Percentiles rank a stretch among this genome's conserved stretches.
Conservation (phyloP, 2,797 vertebrate genomes). For the Hylomyscus alleni region DNA sequence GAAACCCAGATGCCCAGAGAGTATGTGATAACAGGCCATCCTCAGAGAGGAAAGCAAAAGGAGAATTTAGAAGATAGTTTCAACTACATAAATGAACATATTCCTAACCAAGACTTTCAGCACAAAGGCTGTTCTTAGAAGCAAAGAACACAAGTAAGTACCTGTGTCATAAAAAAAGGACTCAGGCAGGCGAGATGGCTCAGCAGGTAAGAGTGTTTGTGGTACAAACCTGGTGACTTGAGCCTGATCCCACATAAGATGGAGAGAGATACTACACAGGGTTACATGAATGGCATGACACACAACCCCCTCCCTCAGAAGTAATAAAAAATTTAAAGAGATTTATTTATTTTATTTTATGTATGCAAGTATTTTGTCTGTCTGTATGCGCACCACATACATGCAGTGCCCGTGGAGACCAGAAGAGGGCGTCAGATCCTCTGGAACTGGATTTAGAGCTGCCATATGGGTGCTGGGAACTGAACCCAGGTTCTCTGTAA, state of each 20-base stretch:
- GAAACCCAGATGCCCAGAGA: neutral
- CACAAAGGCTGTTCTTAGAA: neutral
- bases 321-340: neutral
- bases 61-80: neutral
- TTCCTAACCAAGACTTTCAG: fast-evolving
- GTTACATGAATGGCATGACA: neutral
- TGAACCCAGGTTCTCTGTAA: neutral
- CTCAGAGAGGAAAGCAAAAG: neutral
- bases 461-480: neutral
- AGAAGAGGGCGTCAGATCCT: neutral
- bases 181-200: neutral
- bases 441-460: neutral
- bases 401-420: neutral
- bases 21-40: neutral
- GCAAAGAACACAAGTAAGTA: neutral
- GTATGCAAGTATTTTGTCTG: neutral
- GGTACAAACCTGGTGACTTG: neutral
- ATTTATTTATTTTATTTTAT: neutral
- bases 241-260: neutral
- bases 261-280: neutral
- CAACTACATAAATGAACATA: neutral
- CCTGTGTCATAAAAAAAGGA: neutral
- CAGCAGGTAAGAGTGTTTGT: neutral
- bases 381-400: neutral
- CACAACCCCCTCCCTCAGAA: neutral